phyloP scores from a whole-genome alignment of 92 coral and sea anemone species.

The Epizoanthus fatuus region DNA sequence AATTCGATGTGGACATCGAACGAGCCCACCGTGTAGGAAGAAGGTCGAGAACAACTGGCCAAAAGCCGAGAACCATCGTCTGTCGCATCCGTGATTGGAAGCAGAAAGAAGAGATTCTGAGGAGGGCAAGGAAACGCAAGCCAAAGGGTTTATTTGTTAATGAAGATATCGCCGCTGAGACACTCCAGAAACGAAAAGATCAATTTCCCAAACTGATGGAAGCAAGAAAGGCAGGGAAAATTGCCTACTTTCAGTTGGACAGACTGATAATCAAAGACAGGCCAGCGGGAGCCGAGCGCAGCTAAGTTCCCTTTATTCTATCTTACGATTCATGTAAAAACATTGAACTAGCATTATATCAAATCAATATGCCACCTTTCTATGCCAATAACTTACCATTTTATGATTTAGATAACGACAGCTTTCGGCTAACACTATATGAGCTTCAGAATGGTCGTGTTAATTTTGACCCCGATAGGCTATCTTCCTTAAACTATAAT shows the following conservation, averaged over 20 bases:
- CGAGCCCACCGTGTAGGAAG: constrained; percentile 32
- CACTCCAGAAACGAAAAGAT: constrained; percentile 28
- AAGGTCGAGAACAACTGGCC: constrained; percentile 8
- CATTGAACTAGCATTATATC: neutral
- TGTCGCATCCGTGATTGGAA: constrained; percentile 17
- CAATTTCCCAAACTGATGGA: neutral
- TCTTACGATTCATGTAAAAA: too few relatives aligned
- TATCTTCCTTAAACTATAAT: neutral
- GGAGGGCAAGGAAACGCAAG: constrained; percentile 13
- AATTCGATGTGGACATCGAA: constrained; percentile 9
- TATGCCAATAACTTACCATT: neutral
- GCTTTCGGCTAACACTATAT: neutral
- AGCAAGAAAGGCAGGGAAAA: neutral
- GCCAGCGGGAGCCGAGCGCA: neutral
- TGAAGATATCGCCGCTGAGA: constrained; percentile 24
- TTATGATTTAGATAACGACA: neutral
- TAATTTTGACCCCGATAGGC: neutral
- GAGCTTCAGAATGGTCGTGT: neutral
- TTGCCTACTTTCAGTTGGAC: neutral
- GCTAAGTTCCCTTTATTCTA: neutral
- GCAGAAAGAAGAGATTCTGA: constrained; percentile 21
- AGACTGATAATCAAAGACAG: neutral
- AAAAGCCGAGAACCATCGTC: constrained; percentile 18
- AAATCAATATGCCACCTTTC: constrained; percentile 2
- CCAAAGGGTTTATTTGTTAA: constrained; percentile 12